phyloP scores from a whole-genome alignment of 2,888 invertebrate genomes.

The Ariolimax columbianus region DNA sequence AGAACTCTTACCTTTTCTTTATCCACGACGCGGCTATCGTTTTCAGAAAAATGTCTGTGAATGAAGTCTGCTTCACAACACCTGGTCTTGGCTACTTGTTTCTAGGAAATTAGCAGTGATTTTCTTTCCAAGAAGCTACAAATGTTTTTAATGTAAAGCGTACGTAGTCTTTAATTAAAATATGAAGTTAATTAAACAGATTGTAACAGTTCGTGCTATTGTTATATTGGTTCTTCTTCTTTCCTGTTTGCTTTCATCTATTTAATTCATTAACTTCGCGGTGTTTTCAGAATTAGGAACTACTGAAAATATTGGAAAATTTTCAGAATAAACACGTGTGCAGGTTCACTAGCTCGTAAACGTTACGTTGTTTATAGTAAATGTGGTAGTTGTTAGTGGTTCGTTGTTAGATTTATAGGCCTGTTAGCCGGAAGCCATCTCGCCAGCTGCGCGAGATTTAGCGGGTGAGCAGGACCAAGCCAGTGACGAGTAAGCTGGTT shows the following conservation, averaged over 20 bases:
- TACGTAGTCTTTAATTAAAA: too few relatives aligned
- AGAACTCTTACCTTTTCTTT: slow-evolving; percentile 7
- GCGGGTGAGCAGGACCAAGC: not conserved
- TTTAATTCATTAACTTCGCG: too few relatives aligned
- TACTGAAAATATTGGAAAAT: too few relatives aligned
- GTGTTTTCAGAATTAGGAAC: too few relatives aligned
- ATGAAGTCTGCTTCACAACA: not conserved
- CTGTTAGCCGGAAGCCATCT: not conserved
- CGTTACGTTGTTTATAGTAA: not conserved
- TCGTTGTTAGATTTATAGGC: not conserved
- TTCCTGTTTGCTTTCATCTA: too few relatives aligned
- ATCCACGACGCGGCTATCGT: not conserved
- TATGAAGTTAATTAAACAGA: too few relatives aligned
- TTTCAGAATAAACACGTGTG: too few relatives aligned
- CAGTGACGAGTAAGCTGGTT: not conserved
- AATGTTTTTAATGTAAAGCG: too few relatives aligned
- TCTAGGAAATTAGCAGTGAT: too few relatives aligned
- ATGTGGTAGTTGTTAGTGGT: not conserved
- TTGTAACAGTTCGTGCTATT: too few relatives aligned
- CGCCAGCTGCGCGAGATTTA: not conserved
- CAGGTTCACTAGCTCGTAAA: not conserved
- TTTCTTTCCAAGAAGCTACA: too few relatives aligned
- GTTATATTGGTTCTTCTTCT: too few relatives aligned
- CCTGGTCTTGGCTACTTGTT: not conserved
- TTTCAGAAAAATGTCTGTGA: slow-evolving; percentile 11